Evolutionary conservation across 2,888 invertebrate species (phyloP).

Genomic region (Notodonta dromedarius): DNA sequence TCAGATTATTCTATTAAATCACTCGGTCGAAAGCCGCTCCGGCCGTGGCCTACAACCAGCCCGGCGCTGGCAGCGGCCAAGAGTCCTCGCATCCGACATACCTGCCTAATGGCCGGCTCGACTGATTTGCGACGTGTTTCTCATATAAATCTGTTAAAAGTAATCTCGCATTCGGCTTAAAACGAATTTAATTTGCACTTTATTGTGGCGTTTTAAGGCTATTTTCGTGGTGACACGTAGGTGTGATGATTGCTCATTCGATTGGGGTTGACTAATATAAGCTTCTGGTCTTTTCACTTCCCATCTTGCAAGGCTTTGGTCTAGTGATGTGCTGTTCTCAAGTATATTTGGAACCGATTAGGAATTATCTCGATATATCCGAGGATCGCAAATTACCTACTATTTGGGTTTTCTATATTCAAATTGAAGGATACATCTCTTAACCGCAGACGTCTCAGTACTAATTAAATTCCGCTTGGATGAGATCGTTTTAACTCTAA

Average conservation of each 20-base stretch:
- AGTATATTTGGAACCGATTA: too few relatives aligned
- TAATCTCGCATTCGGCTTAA: slow-evolving; percentile 3
- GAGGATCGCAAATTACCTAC: too few relatives aligned
- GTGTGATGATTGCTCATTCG: not conserved
- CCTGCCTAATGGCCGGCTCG: slow-evolving; percentile 25
- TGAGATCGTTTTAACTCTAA: not conserved
- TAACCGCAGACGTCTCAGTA: too few relatives aligned
- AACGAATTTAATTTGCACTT: slow-evolving; percentile 7
- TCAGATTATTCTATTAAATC: not conserved
- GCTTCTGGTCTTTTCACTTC: not conserved
- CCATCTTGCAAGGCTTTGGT: too few relatives aligned
- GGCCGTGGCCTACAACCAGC: slow-evolving; percentile 70
- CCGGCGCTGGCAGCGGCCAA: slow-evolving; percentile 61
- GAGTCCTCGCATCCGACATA: slow-evolving; percentile 58
- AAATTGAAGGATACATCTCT: too few relatives aligned
- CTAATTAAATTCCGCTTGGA: not conserved
- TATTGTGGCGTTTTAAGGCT: not conserved
- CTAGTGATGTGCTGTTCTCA: too few relatives aligned
- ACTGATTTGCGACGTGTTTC: slow-evolving; percentile 10
- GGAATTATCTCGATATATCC: too few relatives aligned
- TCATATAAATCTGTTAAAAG: slow-evolving; percentile 10
- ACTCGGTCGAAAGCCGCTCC: slow-evolving; percentile 14
- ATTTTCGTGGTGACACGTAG: not conserved
- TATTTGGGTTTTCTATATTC: too few relatives aligned
- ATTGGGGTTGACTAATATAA: not conserved